These are phyloP conservation scores for Drosophila prostipennis DNA, from an alignment of 2,888 invertebrate species.

Conservation along the genomic window DNA sequence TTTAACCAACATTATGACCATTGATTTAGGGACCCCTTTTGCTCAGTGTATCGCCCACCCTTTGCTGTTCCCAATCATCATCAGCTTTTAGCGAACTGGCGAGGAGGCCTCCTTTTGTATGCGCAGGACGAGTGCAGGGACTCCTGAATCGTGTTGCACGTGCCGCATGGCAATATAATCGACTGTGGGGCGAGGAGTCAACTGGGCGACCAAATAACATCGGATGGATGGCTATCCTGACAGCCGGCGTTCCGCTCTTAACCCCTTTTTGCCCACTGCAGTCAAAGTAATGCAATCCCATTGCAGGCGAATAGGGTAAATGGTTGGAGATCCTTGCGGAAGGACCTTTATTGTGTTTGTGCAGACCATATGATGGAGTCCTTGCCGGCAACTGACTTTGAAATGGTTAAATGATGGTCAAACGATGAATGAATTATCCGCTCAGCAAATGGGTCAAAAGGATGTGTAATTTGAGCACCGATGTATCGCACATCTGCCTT, in stretches of 20 bases:
- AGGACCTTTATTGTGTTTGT: slow-evolving; percentile 34
- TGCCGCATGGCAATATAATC: slow-evolving; percentile 66
- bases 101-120: slow-evolving; percentile 40
- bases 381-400: slow-evolving; percentile 34
- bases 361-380: slow-evolving; percentile 37
- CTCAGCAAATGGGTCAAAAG: neutral
- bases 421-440: slow-evolving; percentile 37
- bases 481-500: neutral
- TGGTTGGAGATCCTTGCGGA: slow-evolving; percentile 21
- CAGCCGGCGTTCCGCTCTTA: slow-evolving; percentile 16
- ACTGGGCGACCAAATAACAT: slow-evolving; percentile 45
- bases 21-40: neutral
- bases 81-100: slow-evolving; percentile 53
- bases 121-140: slow-evolving; percentile 40
- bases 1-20: neutral
- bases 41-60: slow-evolving; percentile 3
- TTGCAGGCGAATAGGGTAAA: slow-evolving; percentile 41
- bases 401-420: slow-evolving; percentile 35
- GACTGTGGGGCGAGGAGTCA: slow-evolving; percentile 47
- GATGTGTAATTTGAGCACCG: slow-evolving; percentile 15
- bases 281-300: slow-evolving; percentile 53
- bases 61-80: slow-evolving; percentile 33
- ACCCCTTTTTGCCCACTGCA: slow-evolving; percentile 19
- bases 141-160: slow-evolving; percentile 47
- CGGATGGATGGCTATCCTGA: slow-evolving; percentile 31